Conservation (phyloP, 2,888 invertebrate genomes). For the Cancer borealis region DNA sequence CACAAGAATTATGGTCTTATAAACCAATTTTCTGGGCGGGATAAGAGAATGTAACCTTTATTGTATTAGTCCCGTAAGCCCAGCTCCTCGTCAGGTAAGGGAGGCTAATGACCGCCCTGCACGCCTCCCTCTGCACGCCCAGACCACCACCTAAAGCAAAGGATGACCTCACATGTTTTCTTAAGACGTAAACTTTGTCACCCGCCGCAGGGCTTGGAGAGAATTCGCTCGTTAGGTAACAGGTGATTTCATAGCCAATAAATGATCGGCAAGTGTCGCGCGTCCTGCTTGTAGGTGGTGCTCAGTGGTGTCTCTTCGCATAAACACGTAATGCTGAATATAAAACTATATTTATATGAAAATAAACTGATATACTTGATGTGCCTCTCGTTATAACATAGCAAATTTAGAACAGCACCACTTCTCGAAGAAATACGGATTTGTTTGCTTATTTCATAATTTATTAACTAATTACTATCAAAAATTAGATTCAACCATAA, state of each 20-base stretch:
- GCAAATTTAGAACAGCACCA: not conserved
- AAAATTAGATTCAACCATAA: not conserved
- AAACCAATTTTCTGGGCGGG: conserved; percentile 54
- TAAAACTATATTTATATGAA: not conserved
- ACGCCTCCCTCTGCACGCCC: conserved; percentile 6
- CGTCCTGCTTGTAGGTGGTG: not conserved
- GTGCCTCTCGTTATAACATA: not conserved
- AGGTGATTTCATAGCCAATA: not conserved
- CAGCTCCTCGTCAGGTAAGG: conserved; percentile 3
- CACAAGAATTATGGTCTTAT: conserved; percentile 56
- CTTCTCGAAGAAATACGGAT: not conserved
- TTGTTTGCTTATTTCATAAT: not conserved
- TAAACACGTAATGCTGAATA: not conserved
- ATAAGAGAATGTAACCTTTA: conserved; percentile 53
- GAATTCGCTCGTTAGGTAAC: not conserved
- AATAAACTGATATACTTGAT: not conserved
- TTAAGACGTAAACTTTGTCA: conserved; percentile 9
- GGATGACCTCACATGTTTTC: not conserved
- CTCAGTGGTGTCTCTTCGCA: not conserved
- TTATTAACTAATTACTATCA: not conserved
- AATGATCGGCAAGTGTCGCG: not conserved
- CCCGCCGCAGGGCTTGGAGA: not conserved
- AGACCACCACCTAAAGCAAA: not conserved
- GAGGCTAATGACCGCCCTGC: conserved; percentile 23
- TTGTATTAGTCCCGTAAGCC: conserved; percentile 52